Evolutionary conservation across 2,888 invertebrate genomes (phyloP).

Genomic region (Drosophila melanosoma): DNA sequence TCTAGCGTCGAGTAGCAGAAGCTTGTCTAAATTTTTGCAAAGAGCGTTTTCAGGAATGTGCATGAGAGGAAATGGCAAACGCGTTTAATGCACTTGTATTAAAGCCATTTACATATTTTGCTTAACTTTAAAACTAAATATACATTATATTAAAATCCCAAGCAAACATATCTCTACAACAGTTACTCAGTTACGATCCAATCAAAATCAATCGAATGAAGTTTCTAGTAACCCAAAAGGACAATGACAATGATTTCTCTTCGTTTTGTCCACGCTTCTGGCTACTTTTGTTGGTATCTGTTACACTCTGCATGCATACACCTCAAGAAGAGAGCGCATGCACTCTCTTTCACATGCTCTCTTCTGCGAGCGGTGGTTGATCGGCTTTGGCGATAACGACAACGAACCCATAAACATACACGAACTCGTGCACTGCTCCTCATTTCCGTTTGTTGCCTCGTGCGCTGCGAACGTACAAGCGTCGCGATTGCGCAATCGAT

Average conservation of each 20-base stretch:
- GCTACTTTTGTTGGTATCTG: conserved; percentile 23
- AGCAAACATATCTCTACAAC: background rate
- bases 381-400: conserved; percentile 14
- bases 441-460: conserved; percentile 77
- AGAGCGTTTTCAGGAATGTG: background rate
- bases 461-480: conserved; percentile 59
- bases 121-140: background rate
- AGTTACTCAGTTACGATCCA: background rate
- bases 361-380: conserved; percentile 43
- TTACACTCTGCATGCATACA: background rate
- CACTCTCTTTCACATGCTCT: background rate
- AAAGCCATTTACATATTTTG: background rate
- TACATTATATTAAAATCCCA: background rate
- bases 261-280: conserved; percentile 22
- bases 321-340: background rate
- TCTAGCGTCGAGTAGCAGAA: conserved; percentile 47
- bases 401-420: conserved; percentile 49
- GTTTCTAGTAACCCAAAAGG: conserved; percentile 8
- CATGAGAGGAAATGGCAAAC: background rate
- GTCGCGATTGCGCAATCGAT: conserved; percentile 17
- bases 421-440: conserved; percentile 43
- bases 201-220: conserved; percentile 3
- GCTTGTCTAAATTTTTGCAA: conserved; percentile 3
- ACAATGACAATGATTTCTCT: conserved; percentile 24
- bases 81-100: background rate